These are phyloP conservation scores for Lagria hirta DNA, from an alignment of 2,888 invertebrate genomes.

Conservation along the genomic window DNA sequence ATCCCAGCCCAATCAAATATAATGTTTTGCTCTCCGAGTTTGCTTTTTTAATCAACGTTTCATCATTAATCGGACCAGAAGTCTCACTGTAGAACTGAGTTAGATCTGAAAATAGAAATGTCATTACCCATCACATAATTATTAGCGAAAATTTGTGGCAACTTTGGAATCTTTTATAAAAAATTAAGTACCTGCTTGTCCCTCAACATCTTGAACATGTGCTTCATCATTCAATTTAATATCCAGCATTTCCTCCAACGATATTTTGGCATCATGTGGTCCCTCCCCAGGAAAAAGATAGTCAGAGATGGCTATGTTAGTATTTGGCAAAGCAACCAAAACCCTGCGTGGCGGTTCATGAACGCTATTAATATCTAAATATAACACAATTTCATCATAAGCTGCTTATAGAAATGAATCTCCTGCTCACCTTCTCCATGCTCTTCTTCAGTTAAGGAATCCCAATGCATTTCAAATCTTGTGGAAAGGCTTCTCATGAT, in stretches of 20 bases:
- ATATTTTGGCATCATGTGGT: constrained; percentile 75
- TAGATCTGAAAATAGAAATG: constrained; percentile 31
- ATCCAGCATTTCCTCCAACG: constrained; percentile 80
- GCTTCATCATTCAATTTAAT: constrained; percentile 67
- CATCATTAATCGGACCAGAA: constrained; percentile 56
- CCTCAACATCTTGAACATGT: constrained; percentile 69
- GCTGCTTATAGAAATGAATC: not conserved
- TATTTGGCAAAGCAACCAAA: constrained; percentile 69
- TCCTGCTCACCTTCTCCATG: constrained; percentile 64
- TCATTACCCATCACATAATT: constrained; percentile 1
- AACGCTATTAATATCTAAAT: constrained; percentile 71
- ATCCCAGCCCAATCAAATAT: constrained; percentile 62
- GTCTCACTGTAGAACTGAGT: constrained; percentile 46
- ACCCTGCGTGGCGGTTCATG: constrained; percentile 90
- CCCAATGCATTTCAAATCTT: constrained; percentile 89
- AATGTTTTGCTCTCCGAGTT: constrained; percentile 63
- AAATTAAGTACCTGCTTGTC: constrained; percentile 66
- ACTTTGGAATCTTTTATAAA: too few species aligned
- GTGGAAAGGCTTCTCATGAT: constrained; percentile 81
- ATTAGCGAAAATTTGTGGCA: too few species aligned
- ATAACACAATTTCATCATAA: constrained; percentile 10
- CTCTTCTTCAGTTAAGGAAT: constrained; percentile 84
- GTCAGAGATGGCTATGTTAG: constrained; percentile 75
- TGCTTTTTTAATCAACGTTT: constrained; percentile 54
- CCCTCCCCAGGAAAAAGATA: constrained; percentile 92